Evolutionary conservation across 2,888 invertebrate species (phyloP).

Genomic region (Philhelius pedissequus): DNA sequence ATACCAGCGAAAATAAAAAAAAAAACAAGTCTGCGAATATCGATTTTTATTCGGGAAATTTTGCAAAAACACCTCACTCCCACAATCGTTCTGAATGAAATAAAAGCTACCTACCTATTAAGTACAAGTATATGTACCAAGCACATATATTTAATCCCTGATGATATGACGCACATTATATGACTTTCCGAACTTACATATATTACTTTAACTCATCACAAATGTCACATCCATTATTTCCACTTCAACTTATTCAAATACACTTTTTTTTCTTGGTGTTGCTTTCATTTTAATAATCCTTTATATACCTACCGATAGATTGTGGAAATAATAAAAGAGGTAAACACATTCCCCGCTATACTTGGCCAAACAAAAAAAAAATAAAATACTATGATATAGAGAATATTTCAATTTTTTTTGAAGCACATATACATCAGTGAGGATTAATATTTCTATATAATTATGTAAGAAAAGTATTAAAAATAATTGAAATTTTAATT

Average conservation of each 20-base stretch:
- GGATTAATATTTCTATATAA: not conserved
- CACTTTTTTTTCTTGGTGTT: not conserved
- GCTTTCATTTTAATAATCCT: not conserved
- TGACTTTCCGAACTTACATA: not conserved
- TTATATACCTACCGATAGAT: not conserved
- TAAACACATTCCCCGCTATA: constrained; percentile 16
- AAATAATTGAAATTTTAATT: not conserved
- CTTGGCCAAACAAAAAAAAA: too few relatives aligned
- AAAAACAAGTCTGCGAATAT: constrained; percentile 11
- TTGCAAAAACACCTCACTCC: not conserved
- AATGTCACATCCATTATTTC: constrained; percentile 6
- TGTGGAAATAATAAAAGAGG: not conserved
- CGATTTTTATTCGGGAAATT: not conserved
- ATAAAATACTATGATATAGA: not conserved
- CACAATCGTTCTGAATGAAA: not conserved
- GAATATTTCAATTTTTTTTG: not conserved
- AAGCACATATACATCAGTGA: not conserved
- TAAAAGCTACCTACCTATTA: not conserved
- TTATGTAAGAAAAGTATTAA: not conserved
- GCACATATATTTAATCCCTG: not conserved
- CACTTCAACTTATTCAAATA: not conserved
- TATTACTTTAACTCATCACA: not conserved
- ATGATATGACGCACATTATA: not conserved
- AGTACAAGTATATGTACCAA: not conserved
- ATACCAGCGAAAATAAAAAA: not conserved